Evolutionary conservation across 2,888 invertebrate genomes (phyloP).

Genomic region (Oscheius onirici): DNA sequence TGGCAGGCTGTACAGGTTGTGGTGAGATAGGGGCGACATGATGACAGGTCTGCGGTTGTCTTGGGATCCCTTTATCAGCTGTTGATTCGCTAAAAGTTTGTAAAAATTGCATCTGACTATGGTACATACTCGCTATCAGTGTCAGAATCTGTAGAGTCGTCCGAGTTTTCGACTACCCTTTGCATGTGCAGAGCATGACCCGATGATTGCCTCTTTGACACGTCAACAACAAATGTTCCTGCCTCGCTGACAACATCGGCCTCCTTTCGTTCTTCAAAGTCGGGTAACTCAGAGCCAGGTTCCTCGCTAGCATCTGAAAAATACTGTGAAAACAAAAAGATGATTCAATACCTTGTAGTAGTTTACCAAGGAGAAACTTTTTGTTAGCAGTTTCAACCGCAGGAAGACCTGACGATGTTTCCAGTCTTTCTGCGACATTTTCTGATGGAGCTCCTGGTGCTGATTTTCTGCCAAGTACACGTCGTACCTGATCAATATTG

Average conservation of each 20-base stretch:
- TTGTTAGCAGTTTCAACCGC: slow-evolving; percentile 41
- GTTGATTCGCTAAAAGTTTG: neutral
- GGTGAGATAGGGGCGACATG: neutral
- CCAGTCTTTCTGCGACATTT: neutral
- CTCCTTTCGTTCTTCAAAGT: slow-evolving; percentile 35
- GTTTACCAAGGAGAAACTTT: slow-evolving; percentile 45
- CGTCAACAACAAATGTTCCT: slow-evolving; percentile 56
- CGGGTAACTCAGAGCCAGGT: slow-evolving; percentile 9
- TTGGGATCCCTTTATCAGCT: neutral
- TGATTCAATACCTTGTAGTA: slow-evolving; percentile 37
- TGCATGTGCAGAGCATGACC: slow-evolving; percentile 29
- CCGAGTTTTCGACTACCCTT: slow-evolving; percentile 46
- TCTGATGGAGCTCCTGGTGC: neutral
- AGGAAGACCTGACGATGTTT: neutral
- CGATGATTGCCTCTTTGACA: slow-evolving; percentile 38
- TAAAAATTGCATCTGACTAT: neutral
- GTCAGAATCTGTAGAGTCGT: slow-evolving; percentile 46
- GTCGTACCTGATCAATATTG: slow-evolving; percentile 21
- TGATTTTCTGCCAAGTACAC: slow-evolving; percentile 27
- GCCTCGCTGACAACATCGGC: slow-evolving; percentile 53
- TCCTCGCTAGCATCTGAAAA: slow-evolving; percentile 4
- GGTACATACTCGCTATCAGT: slow-evolving; percentile 42
- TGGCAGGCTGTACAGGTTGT: slow-evolving; percentile 1
- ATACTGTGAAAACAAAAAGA: neutral
- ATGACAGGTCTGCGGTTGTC: neutral